Base-by-base conservation (phyloP, 2,888 invertebrate species). In the Drosophila paramelanica region DNA sequence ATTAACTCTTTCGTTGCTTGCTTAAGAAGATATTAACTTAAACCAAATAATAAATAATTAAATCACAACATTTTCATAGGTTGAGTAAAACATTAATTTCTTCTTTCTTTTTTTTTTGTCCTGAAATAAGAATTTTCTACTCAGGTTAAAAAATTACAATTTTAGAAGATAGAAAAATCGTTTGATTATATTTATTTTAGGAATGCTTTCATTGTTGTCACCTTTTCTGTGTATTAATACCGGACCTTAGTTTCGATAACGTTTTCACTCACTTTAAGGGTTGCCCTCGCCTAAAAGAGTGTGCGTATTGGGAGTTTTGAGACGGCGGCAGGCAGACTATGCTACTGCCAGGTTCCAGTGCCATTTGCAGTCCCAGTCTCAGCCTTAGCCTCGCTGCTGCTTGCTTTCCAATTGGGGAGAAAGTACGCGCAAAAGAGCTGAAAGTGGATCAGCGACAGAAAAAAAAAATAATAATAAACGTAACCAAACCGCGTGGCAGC, bases 401-500 rank as follows among this genome's bases (percentile, higher is more conserved):
- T 73, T 72, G 88, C 87, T 89, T 87, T 81, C 88, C 86, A 89
- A 85, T 82, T 82, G 85, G 88, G 80, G 89, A 85, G 85, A 85
- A 89, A 85, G 85, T 89, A 82, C 78, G 75, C 77, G 80, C 87
- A 73, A 83, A 85, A 88, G 88, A 85, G 79, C 77, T 78, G 88
- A 85, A 85, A 85, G 85, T 85, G 85, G 85, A 85, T 89, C 85
- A 85, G 83, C 89, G 61, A 81, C 77, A 68, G 41, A 55, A 31
- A 42, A 69, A 57, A 61, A 64, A 39, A 82, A 86, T 57, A 81
- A 81, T 85, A 88, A 89, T 77, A 89, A 85, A 85, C 88, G 88
- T 88, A 89, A 89, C 88, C 88, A 84, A 79, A 85, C 89, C 85
- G 88, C 84, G 81, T 88, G 81, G 81, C 87, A 81, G 81, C 89